phyloP scores from a whole-genome alignment of 2,797 vertebrate genomes.

The Clamator glandarius region DNA sequence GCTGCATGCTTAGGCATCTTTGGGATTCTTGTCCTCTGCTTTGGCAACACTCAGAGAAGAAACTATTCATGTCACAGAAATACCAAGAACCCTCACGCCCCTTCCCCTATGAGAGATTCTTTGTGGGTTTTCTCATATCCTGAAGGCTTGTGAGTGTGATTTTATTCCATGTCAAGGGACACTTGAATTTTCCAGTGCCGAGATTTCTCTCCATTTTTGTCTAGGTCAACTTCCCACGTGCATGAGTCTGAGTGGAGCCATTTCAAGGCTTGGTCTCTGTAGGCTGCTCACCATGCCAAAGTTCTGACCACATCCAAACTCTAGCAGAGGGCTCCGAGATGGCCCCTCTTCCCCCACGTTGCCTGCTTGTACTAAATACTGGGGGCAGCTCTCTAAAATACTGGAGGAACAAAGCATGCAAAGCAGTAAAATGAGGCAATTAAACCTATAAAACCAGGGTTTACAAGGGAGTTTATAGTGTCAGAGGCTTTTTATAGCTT shows the following conservation, averaged over 20 bases:
- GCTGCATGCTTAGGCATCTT: neutral
- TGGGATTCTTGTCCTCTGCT: neutral
- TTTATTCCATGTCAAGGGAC: neutral
- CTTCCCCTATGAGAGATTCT: neutral
- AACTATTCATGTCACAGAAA: neutral
- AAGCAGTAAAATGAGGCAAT: conserved; percentile 82
- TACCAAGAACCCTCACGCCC: neutral
- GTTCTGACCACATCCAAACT: conserved; percentile 1
- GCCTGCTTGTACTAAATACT: conserved; percentile 65
- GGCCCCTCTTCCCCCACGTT: conserved; percentile 5
- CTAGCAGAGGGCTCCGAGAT: neutral
- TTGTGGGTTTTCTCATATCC: neutral
- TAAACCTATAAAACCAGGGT: conserved; percentile 83
- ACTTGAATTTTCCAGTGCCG: neutral
- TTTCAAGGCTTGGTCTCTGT: neutral
- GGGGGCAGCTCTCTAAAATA: conserved; percentile 70
- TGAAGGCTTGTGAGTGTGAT: neutral
- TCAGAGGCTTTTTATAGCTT: conserved; percentile 84
- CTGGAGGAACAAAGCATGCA: conserved; percentile 80
- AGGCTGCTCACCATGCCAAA: conserved; percentile 22
- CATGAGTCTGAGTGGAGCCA: conserved; percentile 17
- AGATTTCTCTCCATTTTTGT: neutral
- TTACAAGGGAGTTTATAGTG: conserved; percentile 85
- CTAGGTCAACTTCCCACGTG: neutral
- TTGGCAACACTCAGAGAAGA: neutral